These are phyloP conservation scores for Leptodon cayanensis DNA, from an alignment of 2,797 vertebrate species.

Conservation along the genomic window DNA sequence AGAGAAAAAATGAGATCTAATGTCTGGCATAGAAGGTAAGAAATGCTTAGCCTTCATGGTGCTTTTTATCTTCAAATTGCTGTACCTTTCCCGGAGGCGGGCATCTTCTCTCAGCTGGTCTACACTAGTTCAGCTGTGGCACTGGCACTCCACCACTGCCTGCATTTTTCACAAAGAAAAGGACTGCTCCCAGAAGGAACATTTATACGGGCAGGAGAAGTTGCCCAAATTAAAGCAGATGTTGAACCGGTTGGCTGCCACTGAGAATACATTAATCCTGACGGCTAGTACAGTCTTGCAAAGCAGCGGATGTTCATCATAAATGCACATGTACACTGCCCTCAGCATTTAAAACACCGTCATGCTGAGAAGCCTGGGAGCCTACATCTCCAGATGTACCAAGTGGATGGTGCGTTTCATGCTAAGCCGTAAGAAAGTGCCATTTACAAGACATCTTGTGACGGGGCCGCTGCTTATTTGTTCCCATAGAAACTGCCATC, in stretches of 20 bases:
- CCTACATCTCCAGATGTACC: rapidly evolving
- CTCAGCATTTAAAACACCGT: rapidly evolving
- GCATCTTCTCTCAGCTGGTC: background rate
- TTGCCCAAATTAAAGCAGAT: background rate
- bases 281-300: rapidly evolving
- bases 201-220: background rate
- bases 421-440: background rate
- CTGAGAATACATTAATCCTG: background rate
- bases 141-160: rapidly evolving
- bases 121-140: rapidly evolving
- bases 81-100: background rate
- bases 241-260: background rate
- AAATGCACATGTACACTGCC: rapidly evolving
- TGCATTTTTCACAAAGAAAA: background rate
- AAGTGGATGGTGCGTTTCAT: background rate
- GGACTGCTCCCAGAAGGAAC: rapidly evolving
- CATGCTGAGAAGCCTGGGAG: background rate
- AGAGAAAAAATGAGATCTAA: background rate
- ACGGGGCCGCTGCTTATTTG: slow-evolving; percentile 3
- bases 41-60: background rate
- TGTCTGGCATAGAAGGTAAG: background rate
- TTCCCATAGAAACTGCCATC: slow-evolving; percentile 67
- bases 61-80: background rate
- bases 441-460: background rate
- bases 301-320: rapidly evolving